A percentile compares a stretch with the other conserved stretches of the same genome.
Evolutionary conservation across 2,888 invertebrate species (phyloP).

Genomic region (Oxycera nigricornis): DNA sequence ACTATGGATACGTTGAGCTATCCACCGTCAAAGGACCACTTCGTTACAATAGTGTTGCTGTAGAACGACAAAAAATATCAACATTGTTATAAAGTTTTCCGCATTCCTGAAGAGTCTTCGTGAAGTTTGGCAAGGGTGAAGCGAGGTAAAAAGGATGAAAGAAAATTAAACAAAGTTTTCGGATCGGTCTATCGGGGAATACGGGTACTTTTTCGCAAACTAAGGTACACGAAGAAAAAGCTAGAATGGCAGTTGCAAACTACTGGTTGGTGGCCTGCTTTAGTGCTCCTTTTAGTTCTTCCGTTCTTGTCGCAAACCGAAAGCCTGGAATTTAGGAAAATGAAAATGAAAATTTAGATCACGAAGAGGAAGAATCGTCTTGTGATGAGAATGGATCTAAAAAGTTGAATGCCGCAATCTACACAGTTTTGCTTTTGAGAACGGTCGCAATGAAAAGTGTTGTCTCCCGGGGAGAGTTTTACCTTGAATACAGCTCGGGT

Average conservation of each 20-base stretch:
- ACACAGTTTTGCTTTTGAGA: constrained; percentile 22
- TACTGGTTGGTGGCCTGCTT: not conserved
- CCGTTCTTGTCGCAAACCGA: not conserved
- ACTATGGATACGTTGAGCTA: not conserved
- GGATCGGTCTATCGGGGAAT: not conserved
- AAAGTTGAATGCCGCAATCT: constrained; percentile 32
- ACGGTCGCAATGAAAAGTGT: constrained; percentile 8
- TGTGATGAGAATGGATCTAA: not conserved
- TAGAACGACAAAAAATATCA: not conserved
- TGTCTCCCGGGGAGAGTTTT: not conserved
- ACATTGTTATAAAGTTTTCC: constrained; percentile 8
- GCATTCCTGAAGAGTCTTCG: not conserved
- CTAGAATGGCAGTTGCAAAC: not conserved
- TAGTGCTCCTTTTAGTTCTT: not conserved
- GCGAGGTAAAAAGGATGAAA: no score
- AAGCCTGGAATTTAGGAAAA: not conserved
- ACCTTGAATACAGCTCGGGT: no score
- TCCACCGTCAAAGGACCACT: not conserved
- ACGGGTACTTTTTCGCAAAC: not conserved
- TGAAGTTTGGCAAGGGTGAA: not conserved
- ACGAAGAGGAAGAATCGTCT: no score
- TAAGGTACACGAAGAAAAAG: not conserved
- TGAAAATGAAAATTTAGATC: constrained; percentile 5
- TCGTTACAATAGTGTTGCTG: constrained; percentile 7
- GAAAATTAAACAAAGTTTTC: not conserved